Base-by-base conservation (phyloP, 2,797 vertebrate species). In the Graptemys geographica region DNA sequence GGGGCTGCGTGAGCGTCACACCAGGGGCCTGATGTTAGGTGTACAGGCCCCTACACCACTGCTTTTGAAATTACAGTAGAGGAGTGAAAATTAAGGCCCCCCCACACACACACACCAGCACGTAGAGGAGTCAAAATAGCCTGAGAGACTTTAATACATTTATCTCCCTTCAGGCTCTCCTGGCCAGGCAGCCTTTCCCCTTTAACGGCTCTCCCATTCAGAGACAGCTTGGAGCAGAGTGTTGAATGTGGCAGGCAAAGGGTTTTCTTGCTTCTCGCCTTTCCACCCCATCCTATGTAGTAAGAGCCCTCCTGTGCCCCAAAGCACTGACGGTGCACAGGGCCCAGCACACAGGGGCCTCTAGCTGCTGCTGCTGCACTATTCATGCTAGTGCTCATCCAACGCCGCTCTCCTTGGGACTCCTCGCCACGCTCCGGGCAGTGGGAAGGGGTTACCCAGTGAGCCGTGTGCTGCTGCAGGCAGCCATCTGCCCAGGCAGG, bases 401-500 rank as follows among this genome's bases (percentile, higher is more conserved):
- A 78, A 28, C 4, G 12, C 25, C 2, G 11, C 25, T 28, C 25
- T 47, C 72, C 41, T 41, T 76, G 72, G 25, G 72, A 74, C 41
- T 49, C 41, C 51, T 59, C 28, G 27, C 51, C 28, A 21, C 27
- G 41, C 31, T 53, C 79, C 5, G 31, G 80, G 72, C 84, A 87
- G 44, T 69, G 51, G 65, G 59, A 65, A 86, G 52, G 57, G 44
- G 44, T 86, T 86, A 93, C 92, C 92, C 89, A 72, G 84, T 93
- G 44, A 27, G 27, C 25, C 27, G 41, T 76, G 72, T 76, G 80
- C 80, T 83, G 80, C 57, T 90, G 52, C 41, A 51, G 51, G 57
- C 87, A 93, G 65, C 87, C 84, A 89, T 83, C 92, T 93, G 87
- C 87, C 59, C 84, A 79, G 83, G 84, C 80, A 86, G 78, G 79